Conservation (phyloP, 2,113 vertebrate genomes). For the Empidonax traillii region DNA sequence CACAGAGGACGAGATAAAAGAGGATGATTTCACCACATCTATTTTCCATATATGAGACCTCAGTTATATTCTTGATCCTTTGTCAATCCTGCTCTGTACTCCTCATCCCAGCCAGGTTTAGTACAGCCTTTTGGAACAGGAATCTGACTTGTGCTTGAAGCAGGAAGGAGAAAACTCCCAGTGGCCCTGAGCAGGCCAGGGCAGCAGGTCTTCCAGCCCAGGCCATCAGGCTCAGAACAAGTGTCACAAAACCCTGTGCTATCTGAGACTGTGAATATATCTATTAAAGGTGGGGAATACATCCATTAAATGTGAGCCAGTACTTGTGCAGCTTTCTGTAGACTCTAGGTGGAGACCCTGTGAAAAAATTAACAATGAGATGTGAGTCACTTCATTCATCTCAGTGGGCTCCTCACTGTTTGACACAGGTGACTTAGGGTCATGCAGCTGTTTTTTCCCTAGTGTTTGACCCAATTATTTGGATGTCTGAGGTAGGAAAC, state of each 20-base stretch:
- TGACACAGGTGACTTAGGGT: not conserved
- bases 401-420: not conserved
- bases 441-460: not conserved
- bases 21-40: not conserved
- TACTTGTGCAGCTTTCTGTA: not conserved
- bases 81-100: not conserved
- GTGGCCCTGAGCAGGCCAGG: not conserved
- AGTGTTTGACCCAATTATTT: not conserved
- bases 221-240: not conserved
- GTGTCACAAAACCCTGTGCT: not conserved
- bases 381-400: not conserved
- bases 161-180: not conserved
- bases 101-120: not conserved
- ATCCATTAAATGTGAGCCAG: not conserved
- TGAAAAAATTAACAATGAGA: not conserved
- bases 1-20: not conserved
- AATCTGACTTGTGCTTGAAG: not conserved
- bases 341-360: not conserved
- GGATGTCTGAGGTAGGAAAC: not conserved
- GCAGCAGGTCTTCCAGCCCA: not conserved
- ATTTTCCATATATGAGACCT: not conserved
- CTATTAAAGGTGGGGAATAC: not conserved
- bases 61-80: not conserved
- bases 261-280: not conserved
- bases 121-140: not conserved